These are phyloP conservation scores for Asarcornis scutulata DNA, from an alignment of 2,113 vertebrate species.

Conservation along the genomic window DNA sequence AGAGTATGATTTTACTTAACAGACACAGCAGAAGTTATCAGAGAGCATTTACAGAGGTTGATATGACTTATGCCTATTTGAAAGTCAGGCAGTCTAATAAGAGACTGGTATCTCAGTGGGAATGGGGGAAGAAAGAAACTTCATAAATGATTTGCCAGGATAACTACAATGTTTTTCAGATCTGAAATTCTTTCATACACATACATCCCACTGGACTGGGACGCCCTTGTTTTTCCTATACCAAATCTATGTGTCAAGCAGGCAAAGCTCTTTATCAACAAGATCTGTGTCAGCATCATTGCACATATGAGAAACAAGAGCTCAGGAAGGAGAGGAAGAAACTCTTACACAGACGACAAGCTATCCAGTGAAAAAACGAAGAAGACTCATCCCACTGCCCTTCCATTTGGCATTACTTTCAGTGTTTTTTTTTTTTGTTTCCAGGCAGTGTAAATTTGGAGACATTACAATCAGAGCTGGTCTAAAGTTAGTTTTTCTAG, in stretches of 20 bases:
- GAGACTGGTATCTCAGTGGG: background rate
- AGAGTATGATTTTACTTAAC: background rate
- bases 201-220: too few species aligned
- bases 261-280: background rate
- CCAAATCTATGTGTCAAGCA: background rate
- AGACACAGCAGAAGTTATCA: background rate
- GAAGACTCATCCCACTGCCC: background rate
- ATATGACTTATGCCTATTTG: background rate
- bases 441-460: background rate
- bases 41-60: background rate
- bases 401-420: background rate
- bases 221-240: background rate
- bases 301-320: background rate
- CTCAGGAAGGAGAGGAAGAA: background rate
- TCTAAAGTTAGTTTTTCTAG: background rate
- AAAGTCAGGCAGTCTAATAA: background rate
- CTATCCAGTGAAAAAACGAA: background rate
- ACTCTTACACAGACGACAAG: background rate
- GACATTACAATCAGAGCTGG: background rate
- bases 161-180: background rate
- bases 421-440: background rate
- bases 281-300: background rate
- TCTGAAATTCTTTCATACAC: background rate
- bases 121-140: background rate
- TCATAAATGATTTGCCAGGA: background rate